These are phyloP conservation scores for Polydrusus cervinus DNA, from an alignment of 2,888 invertebrate species.

Conservation along the genomic window DNA sequence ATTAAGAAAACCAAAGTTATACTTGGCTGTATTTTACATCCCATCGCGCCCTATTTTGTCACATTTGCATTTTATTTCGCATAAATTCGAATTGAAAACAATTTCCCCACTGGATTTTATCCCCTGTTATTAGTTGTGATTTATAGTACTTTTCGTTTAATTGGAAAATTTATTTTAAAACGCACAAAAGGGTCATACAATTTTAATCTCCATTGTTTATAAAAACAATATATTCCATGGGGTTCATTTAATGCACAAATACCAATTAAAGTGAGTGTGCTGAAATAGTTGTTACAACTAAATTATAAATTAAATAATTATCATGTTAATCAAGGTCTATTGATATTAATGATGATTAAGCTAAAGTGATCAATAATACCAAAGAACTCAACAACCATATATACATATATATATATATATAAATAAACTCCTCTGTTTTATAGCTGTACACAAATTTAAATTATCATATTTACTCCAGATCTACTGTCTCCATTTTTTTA, in stretches of 20 bases:
- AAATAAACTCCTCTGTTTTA: too few species aligned
- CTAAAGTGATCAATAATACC: too few species aligned
- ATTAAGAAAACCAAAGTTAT: constrained; percentile 26
- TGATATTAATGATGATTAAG: too few species aligned
- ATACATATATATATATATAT: too few species aligned
- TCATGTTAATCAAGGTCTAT: too few species aligned
- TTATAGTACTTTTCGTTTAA: constrained; percentile 54
- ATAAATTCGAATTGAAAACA: constrained; percentile 54
- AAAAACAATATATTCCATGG: constrained; percentile 47
- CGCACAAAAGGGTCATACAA: constrained; percentile 47
- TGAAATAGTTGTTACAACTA: constrained; percentile 20
- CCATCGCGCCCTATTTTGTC: constrained; percentile 37
- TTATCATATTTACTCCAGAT: too few species aligned
- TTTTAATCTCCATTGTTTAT: constrained; percentile 52
- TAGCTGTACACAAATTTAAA: too few species aligned
- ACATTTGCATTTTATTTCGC: constrained; percentile 52
- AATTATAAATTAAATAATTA: constrained; percentile 11
- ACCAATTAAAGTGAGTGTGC: constrained; percentile 36
- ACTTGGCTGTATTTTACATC: constrained; percentile 32
- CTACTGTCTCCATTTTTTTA: too few species aligned
- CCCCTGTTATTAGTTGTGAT: constrained; percentile 54
- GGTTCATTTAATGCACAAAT: constrained; percentile 37
- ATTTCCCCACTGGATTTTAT: constrained; percentile 49
- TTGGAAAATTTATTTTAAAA: constrained; percentile 53
- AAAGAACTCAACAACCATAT: too few species aligned